Base-by-base conservation (phyloP, 2,797 vertebrate genomes). In the Sebastes kiyomatsui region DNA sequence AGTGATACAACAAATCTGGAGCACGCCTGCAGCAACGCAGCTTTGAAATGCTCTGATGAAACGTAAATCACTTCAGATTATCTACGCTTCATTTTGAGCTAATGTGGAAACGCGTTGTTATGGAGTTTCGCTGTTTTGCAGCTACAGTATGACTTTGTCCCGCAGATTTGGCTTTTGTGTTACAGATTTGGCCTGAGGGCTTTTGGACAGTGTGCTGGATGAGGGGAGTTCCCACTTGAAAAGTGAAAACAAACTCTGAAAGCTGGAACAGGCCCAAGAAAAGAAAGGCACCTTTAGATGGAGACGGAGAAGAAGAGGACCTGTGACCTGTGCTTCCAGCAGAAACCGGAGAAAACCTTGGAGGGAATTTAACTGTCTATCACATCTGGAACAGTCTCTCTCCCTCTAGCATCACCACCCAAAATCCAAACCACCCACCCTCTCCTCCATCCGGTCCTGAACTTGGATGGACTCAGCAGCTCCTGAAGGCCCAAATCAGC, bases 301-400 rank as follows among this genome's bases (percentile, higher is more conserved):
- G 38, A 85, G 32, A 27, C 0, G 23, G 28, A 76, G 68, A 76
- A 65, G 59, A 75, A 80, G 20, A 52, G 61, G 73, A 55, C 70
- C 62, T 46, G 67, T 18, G 81, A 90, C 72, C 85, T 79, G 46
- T 23, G 25, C 25, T 62, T 73, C 46, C 58, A 72, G 59, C 20
- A 81, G 83, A 90, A 83, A 88, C 75, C 27, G 6, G 73, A 91
- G 81, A 89, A 76, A 76, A 60, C n/a, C 72, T 30, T 77, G 49
- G 56, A 64, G 80, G 77, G 66, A 73, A 67, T 54, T 66, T 22
- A 72, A 76, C 69, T 69, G 67, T 87, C 81, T 59, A 60, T 74
- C 79, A 88, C 82, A 93, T 93, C 87, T 93, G 89, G 89, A 91
- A 30, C 66, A 77, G 32, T 23, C 77, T 1, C 23, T 79, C 71